Percentiles rank a stretch among this genome's conserved stretches.
Conservation (phyloP, 2,113 vertebrate genomes). For the Cinclus cinclus region DNA sequence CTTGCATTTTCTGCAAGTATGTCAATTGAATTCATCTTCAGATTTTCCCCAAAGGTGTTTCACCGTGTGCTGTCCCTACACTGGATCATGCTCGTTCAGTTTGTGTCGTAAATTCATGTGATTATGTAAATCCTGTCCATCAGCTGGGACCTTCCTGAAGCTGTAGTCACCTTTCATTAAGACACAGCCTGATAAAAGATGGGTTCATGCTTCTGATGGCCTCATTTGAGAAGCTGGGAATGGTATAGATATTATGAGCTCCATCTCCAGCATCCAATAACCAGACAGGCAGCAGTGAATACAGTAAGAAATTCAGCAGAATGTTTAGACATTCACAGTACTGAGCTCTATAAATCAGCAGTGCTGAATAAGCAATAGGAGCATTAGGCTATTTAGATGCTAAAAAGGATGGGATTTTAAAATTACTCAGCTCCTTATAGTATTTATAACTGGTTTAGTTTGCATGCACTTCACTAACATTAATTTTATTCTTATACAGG, state of each 20-base stretch:
- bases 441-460: constrained; percentile 36
- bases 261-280: constrained; percentile 3
- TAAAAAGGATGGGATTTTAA: constrained; percentile 49
- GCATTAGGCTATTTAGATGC: constrained; percentile 58
- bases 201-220: constrained; percentile 13
- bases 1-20: background rate
- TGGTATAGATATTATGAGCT: background rate
- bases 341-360: constrained; percentile 36
- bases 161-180: constrained; percentile 34
- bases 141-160: constrained; percentile 5
- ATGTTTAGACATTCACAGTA: background rate
- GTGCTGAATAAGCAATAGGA: constrained; percentile 60
- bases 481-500: background rate
- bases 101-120: constrained; percentile 13
- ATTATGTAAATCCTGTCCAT: constrained; percentile 52
- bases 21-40: constrained; percentile 21
- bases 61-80: background rate
- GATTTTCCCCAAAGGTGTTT: constrained; percentile 28
- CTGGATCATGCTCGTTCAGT: background rate
- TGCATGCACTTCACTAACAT: constrained; percentile 22
- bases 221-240: constrained; percentile 14
- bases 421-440: constrained; percentile 26
- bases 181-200: background rate
- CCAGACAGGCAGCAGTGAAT: background rate
- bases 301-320: background rate